Percentiles rank a stretch among this genome's conserved stretches.
Evolutionary conservation across 2,113 vertebrate genomes (phyloP).

Genomic region (Phalacrocorax aristotelis): DNA sequence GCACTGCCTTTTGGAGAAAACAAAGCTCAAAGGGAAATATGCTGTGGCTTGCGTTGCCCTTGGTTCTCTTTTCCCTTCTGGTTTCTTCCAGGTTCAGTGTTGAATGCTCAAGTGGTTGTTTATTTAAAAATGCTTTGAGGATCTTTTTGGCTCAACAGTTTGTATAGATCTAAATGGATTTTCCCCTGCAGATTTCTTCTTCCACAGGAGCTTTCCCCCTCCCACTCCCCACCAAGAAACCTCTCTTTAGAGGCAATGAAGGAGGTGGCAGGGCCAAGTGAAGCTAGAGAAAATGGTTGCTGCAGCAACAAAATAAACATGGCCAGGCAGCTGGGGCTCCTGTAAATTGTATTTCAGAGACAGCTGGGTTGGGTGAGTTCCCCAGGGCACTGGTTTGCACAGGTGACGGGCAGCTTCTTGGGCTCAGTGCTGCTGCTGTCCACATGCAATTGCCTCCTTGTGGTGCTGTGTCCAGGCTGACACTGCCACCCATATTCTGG

Average conservation of each 20-base stretch:
- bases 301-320: background rate
- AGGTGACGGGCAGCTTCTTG: background rate
- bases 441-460: background rate
- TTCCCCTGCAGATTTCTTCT: background rate
- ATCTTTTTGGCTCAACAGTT: background rate
- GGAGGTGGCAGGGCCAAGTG: background rate
- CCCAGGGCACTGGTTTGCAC: background rate
- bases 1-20: background rate
- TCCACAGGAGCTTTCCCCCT: background rate
- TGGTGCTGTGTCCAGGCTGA: background rate
- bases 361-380: background rate
- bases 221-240: background rate
- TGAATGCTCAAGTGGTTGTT: background rate
- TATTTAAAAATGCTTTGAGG: background rate
- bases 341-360: background rate
- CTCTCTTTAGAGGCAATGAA: background rate
- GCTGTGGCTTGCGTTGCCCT: background rate
- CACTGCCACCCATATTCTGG: accelerated
- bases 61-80: background rate
- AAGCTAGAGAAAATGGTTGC: background rate
- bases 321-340: background rate
- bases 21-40: background rate
- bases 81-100: background rate
- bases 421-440: background rate
- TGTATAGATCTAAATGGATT: background rate